These are phyloP conservation scores for Lagocephalus sceleratus DNA, from an alignment of 2,797 vertebrate species.

Conservation along the genomic window DNA sequence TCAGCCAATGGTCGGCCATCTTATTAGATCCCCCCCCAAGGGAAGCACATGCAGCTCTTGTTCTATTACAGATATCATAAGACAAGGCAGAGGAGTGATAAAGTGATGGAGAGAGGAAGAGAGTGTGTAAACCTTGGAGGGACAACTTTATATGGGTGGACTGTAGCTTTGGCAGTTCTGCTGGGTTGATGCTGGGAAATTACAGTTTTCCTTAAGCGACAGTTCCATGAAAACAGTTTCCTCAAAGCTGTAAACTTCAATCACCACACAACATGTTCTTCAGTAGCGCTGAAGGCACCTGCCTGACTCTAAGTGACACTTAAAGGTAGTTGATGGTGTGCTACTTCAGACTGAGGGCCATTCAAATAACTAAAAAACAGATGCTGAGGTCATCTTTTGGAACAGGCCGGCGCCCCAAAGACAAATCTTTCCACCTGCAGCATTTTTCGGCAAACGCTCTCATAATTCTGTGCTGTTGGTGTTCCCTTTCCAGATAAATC, in stretches of 20 bases:
- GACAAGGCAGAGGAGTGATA: constrained; percentile 30
- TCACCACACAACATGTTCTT: constrained; percentile 15
- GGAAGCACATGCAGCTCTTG: constrained; percentile 33
- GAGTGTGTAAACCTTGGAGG: constrained; percentile 28
- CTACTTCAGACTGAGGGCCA: constrained; percentile 1
- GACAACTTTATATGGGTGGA: constrained; percentile 20
- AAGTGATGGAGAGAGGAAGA: constrained; percentile 21
- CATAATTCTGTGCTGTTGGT: constrained; percentile 37
- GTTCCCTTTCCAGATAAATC: constrained; percentile 2
- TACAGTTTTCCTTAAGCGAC: constrained; percentile 16
- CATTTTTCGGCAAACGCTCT: constrained; percentile 60
- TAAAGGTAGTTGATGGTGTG: constrained; percentile 12
- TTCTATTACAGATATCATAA: constrained; percentile 48
- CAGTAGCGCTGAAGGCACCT: constrained; percentile 12
- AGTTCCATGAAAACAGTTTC: constrained; percentile 17
- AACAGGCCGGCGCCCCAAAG: constrained; percentile 41
- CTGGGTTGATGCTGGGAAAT: constrained; percentile 14
- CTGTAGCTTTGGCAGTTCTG: constrained; percentile 10
- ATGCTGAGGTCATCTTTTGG: constrained; percentile 21
- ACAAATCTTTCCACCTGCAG: constrained; percentile 48
- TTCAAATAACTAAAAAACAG: constrained; percentile 1
- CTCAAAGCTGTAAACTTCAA: constrained; percentile 14
- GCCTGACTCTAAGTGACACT: constrained; percentile 11
- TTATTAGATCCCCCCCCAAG: constrained; percentile 28
- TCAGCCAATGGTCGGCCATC: constrained; percentile 49